These are phyloP conservation scores for Enoplosus armatus DNA, from an alignment of 2,797 vertebrate species.

Conservation along the genomic window DNA sequence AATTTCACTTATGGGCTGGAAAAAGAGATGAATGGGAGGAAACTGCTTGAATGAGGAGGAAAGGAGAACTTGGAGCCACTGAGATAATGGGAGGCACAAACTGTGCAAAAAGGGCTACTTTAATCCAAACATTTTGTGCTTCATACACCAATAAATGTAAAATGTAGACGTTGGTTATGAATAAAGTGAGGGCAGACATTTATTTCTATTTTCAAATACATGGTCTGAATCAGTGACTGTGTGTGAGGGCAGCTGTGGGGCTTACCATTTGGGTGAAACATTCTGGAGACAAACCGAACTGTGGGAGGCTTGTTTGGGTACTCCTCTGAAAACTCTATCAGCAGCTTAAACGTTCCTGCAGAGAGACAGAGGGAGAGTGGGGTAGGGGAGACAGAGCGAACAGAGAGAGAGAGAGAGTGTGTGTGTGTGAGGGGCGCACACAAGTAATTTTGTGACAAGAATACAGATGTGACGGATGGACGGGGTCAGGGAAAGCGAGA, in stretches of 20 bases:
- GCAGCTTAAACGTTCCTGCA: constrained; percentile 98
- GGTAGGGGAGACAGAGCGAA: not conserved
- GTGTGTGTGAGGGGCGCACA: not conserved
- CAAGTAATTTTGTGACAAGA: constrained; percentile 23
- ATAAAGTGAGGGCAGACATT: not conserved
- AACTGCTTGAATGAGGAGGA: constrained; percentile 15
- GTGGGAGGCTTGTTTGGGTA: constrained; percentile 99
- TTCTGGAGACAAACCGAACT: constrained; percentile 99
- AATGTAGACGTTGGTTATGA: not conserved
- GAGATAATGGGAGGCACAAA: not conserved
- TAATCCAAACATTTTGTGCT: not conserved
- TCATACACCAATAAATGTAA: not conserved
- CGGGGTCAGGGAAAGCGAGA: constrained; percentile 28
- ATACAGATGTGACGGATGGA: constrained; percentile 38
- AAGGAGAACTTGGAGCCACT: not conserved
- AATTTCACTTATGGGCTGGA: not conserved
- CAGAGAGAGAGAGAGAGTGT: not conserved
- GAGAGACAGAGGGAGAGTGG: not conserved
- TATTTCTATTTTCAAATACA: not conserved
- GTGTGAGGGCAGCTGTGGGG: not conserved
- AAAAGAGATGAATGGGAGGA: constrained; percentile 9
- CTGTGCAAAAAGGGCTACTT: not conserved
- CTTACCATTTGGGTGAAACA: constrained; percentile 99
- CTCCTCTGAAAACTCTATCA: constrained; percentile 99
- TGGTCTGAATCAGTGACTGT: not conserved